Conservation (phyloP, 1,140 invertebrate genomes). For the Aphelenchoides besseyi region DNA sequence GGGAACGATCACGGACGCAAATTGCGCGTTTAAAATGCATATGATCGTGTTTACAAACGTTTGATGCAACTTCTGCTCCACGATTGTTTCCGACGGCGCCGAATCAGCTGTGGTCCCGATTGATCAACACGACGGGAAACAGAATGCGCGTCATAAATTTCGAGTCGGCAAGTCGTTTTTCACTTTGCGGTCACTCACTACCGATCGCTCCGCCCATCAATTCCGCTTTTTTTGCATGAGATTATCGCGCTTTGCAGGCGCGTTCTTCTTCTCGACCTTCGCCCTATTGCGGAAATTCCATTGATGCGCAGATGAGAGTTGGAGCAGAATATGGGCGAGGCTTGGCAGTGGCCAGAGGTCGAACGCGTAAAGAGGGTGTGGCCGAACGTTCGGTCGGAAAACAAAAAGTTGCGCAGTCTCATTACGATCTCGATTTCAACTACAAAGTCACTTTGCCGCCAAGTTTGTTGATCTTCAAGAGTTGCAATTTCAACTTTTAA, state of each 20-base stretch:
- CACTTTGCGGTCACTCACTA: background rate
- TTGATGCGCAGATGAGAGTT: background rate
- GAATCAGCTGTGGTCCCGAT: no score
- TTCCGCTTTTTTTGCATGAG: background rate
- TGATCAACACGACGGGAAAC: background rate
- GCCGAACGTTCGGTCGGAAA: background rate
- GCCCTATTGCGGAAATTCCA: background rate
- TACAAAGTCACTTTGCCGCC: background rate
- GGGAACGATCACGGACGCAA: background rate
- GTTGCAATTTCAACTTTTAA: background rate
- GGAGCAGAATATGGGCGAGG: background rate
- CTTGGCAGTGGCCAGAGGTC: background rate
- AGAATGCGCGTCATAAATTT: background rate
- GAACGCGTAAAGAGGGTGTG: background rate
- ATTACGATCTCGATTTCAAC: background rate
- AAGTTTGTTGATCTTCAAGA: background rate
- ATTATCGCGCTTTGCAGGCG: background rate
- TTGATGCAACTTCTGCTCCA: no score
- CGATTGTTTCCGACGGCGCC: no score
- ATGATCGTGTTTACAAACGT: background rate
- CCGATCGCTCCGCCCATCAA: background rate
- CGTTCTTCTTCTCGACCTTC: no score
- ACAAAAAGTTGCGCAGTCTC: background rate
- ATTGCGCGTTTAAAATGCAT: conserved; percentile 3
- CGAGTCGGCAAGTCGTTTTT: no score